Evolutionary conservation across 2,888 invertebrate species (phyloP), one percentile per base, ranked within the genome.

Genomic region (Saturnia pavonia): DNA sequence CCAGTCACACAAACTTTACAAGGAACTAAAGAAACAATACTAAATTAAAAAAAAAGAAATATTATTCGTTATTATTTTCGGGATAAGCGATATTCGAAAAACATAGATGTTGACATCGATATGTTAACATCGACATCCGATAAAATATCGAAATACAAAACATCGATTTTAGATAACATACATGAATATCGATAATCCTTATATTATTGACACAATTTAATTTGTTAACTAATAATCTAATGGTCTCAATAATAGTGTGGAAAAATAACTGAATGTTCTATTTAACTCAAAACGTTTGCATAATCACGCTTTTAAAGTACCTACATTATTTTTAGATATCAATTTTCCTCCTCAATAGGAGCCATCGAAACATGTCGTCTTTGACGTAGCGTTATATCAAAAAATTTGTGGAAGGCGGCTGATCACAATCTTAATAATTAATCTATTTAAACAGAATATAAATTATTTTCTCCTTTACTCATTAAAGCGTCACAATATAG

Each of bases 21-120:
- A 60, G 57, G 57, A 60, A 60, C 27, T 60, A 60, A 60, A 60
- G 57, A 60, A 12, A 27, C 27, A 27, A 60, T 60, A 27, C 14
- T 60, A 60, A 6, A 14, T 27, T n/a, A n/a, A n/a, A n/a, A n/a
- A n/a, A n/a, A n/a, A n/a, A n/a, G n/a, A n/a, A n/a, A n/a, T n/a
- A n/a, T n/a, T n/a, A n/a, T n/a, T n/a, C n/a, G n/a, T n/a, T n/a
- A n/a, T n/a, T n/a, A n/a, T n/a, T n/a, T n/a, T n/a, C n/a, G n/a
- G n/a, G n/a, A n/a, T n/a, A n/a, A n/a, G n/a, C n/a, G n/a, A n/a
- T n/a, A n/a, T n/a, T n/a, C n/a, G n/a, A n/a, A n/a, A n/a, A n/a
- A n/a, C n/a, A n/a, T n/a, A n/a, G n/a, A n/a, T n/a, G n/a, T n/a
- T n/a, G n/a, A n/a, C n/a, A n/a, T n/a, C n/a, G n/a, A n/a, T n/a